These are phyloP conservation scores for Gracilinanus agilis DNA, from an alignment of 2,113 vertebrate species.

Conservation along the genomic window DNA sequence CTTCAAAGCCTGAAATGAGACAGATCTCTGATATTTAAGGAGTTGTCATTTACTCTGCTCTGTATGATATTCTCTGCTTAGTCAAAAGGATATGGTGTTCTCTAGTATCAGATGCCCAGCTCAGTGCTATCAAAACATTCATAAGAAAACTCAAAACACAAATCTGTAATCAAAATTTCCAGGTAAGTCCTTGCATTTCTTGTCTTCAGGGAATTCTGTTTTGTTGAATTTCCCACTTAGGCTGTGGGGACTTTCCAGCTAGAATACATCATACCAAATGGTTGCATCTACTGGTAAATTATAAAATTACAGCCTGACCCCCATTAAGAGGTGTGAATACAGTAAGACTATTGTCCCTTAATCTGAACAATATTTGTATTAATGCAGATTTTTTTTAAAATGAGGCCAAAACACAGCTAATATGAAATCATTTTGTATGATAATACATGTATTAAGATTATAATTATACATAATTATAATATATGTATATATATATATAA, in stretches of 20 bases:
- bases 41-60: neutral
- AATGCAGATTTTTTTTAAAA: neutral
- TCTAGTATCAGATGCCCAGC: neutral
- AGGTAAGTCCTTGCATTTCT: neutral
- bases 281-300: neutral
- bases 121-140: slow-evolving; percentile 11
- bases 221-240: neutral
- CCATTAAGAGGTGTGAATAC: neutral
- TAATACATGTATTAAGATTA: no score
- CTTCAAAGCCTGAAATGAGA: slow-evolving; percentile 41
- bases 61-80: neutral
- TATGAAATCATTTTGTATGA: neutral
- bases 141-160: neutral
- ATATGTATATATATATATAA: no score
- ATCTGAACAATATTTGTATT: no score
- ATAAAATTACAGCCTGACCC: neutral
- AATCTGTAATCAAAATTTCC: slow-evolving; percentile 14
- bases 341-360: neutral
- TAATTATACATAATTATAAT: no score
- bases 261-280: neutral
- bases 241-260: neutral
- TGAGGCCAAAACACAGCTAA: neutral
- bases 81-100: slow-evolving; percentile 15
- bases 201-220: neutral
- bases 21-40: slow-evolving; percentile 16